Conservation (phyloP, 2,888 invertebrate species). For the Tanytarsus gracilentus region DNA sequence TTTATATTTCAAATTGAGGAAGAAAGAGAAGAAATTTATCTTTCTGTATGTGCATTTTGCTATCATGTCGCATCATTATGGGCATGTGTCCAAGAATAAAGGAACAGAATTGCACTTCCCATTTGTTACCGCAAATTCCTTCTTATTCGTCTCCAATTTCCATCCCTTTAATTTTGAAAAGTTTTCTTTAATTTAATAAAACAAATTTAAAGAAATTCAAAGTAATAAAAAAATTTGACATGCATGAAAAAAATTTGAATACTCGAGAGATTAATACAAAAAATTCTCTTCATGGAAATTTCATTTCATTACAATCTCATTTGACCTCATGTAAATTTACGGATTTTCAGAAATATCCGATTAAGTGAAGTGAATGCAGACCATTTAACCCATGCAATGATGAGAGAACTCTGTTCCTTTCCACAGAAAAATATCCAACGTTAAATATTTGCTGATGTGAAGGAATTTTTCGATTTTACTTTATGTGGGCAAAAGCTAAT, state of each 20-base stretch:
- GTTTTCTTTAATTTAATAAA: too few species aligned
- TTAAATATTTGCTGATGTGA: constrained; percentile 26
- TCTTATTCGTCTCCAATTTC: neutral
- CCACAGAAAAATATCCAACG: neutral
- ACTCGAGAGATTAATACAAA: too few species aligned
- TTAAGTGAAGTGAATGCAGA: too few species aligned
- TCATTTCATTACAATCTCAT: too few species aligned
- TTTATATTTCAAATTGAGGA: neutral
- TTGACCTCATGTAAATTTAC: too few species aligned
- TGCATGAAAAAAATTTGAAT: too few species aligned
- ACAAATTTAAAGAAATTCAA: too few species aligned
- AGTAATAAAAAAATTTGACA: too few species aligned
- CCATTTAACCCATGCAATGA: too few species aligned
- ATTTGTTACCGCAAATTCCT: neutral
- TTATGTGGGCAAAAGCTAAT: neutral
- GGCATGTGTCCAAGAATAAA: constrained; percentile 19
- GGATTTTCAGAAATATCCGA: too few species aligned
- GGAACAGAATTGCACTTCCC: neutral
- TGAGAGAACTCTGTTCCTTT: too few species aligned
- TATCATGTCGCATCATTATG: constrained; percentile 14
- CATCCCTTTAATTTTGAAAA: neutral
- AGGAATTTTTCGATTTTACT: neutral
- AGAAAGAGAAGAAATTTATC: neutral
- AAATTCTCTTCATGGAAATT: too few species aligned
- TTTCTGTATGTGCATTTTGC: neutral